phyloP scores from a whole-genome alignment of 2,113 vertebrate genomes.

The Trichomycterus rosablanca region DNA sequence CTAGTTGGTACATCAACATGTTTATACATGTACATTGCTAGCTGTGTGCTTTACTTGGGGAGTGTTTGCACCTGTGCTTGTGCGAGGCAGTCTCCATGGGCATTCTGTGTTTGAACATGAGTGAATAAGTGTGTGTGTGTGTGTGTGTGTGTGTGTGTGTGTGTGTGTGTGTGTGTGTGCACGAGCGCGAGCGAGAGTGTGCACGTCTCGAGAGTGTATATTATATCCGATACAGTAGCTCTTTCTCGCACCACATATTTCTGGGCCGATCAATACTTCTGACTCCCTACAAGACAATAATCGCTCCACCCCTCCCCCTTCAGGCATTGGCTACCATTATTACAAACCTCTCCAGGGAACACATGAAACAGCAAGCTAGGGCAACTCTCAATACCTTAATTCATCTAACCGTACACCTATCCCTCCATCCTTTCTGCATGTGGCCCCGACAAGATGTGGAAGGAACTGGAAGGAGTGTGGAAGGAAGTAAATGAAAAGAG shows the following conservation, averaged over 20 bases:
- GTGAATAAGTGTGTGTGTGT: constrained; percentile 16
- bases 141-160: constrained; percentile 36
- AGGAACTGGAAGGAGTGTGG: background rate
- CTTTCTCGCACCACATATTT: constrained; percentile 95
- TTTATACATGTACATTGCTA: constrained; percentile 14
- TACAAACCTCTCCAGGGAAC: constrained; percentile 79
- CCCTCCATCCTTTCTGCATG: constrained; percentile 35
- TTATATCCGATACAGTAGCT: constrained; percentile 92
- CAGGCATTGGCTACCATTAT: constrained; percentile 75
- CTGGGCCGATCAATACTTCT: constrained; percentile 91
- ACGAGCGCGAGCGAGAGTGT: constrained; percentile 65
- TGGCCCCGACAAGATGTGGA: background rate
- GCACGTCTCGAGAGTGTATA: constrained; percentile 83
- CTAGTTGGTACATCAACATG: background rate
- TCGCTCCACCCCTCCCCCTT: constrained; percentile 77
- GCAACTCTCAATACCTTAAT: constrained; percentile 52
- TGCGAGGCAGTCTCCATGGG: constrained; percentile 6
- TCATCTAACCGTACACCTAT: constrained; percentile 37
- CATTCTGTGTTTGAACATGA: constrained; percentile 15
- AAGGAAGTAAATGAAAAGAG: background rate
- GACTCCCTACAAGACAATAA: constrained; percentile 98
- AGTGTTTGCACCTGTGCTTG: constrained; percentile 16
- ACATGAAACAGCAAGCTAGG: constrained; percentile 60
- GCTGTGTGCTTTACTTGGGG: background rate
- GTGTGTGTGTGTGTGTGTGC: constrained; percentile 60